Evolutionary conservation across 1,140 invertebrate genomes (phyloP), one percentile per base, ranked within the genome.

Genomic region (Diabrotica virgifera): DNA sequence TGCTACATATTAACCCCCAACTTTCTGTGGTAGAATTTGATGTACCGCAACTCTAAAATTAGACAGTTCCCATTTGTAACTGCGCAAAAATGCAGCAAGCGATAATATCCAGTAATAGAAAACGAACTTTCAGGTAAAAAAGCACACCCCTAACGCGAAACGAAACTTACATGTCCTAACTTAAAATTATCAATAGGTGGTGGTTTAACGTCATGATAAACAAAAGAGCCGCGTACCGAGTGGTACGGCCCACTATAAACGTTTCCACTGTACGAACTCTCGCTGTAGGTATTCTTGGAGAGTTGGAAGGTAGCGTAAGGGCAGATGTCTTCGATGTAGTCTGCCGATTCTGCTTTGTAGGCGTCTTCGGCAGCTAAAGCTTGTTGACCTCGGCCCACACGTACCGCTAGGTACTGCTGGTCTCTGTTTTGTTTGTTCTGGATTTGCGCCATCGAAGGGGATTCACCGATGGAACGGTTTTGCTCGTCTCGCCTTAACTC

Each of bases 271-370:
- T 93, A 94, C 52, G 91, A 92, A 78, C 91, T 94, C 79, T 94
- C 91, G 73, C 90, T 90, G 78, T 92, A 91, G 6, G 91, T 87
- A 62, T 90, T 90, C 74, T 93, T 93, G 56, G 91, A 90, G 68
- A 95, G 82, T 78, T 95, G 92, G 80, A 94, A 94, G 37, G 93
- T 95, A 51, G 92, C 93, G 80, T 95, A 94, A 2, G 92, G 92
- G 77, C 92, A 95, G 66, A 94, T 92, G 78, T 95, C 93, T 82
- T 94, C 92, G 68, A 92, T 92, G 78, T 93, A 94, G 77, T 94
- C 92, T 14, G 76, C 73, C 0, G 76, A 77, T 62, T 77, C 78
- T 3, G 74, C 68, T 63, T 78, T 78, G 69, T 77, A 78, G 9
- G 73, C 71, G 58, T 76, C 74, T 40, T 77, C 74, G 9, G 74